These are phyloP conservation scores for Notiomystis cincta DNA, from an alignment of 2,113 vertebrate species.

Conservation along the genomic window DNA sequence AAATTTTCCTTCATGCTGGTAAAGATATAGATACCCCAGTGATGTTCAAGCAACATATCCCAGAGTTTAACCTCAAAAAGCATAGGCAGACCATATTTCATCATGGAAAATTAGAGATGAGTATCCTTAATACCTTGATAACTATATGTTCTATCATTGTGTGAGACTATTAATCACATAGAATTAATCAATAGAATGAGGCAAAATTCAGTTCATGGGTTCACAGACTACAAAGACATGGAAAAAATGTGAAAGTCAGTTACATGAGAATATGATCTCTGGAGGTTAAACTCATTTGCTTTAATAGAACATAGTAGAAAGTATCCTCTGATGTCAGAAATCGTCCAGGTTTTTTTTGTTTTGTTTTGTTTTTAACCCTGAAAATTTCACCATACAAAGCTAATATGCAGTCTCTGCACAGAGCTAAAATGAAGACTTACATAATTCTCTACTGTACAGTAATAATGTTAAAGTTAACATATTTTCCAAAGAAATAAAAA, in stretches of 20 bases:
- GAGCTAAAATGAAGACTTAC: not conserved
- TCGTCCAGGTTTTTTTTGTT: not conserved
- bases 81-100: not conserved
- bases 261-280: not conserved
- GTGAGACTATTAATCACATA: not conserved
- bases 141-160: not conserved
- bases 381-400: not conserved
- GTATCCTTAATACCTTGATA: not conserved
- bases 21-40: not conserved
- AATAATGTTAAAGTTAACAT: not conserved
- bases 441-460: not conserved
- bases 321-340: not conserved
- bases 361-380: not conserved
- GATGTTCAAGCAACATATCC: not conserved
- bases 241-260: not conserved
- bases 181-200: not conserved
- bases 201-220: not conserved
- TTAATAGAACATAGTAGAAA: not conserved
- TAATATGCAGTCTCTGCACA: not conserved
- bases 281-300: not conserved
- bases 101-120: accelerated
- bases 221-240: not conserved
- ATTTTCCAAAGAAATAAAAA: not conserved
- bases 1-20: not conserved
- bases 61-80: not conserved